Evolutionary conservation across 2,113 vertebrate genomes (phyloP), one percentile per base, ranked within the genome.

Genomic region (Seriola aureovittata): DNA sequence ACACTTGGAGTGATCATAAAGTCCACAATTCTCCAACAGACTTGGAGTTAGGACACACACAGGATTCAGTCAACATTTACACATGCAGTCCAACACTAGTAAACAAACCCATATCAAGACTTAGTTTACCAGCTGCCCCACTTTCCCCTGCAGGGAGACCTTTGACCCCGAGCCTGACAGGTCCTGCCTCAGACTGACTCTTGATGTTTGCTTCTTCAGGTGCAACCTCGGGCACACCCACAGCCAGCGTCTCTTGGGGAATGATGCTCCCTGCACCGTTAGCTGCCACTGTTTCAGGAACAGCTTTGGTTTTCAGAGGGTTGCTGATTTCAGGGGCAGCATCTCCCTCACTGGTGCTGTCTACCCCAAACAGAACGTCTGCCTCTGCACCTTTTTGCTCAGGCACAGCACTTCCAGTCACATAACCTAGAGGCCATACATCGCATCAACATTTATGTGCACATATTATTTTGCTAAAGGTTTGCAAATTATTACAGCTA

Each of bases 341-440:
- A 0, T 60, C 67, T 69, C 66, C 81, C 10, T 87, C 85, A 67
- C 57, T 5, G 14, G 60, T 38, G 46, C 75, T 58, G n/a, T 84
- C 81, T 63, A 69, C 4, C 63, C 69, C 84, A 54, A 85, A 71
- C 75, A 75, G 17, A 81, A 67, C 50, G 10, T 90, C 88, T 57
- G 78, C 44, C 71, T 78, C 87, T 73, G 85, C 25, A 57, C 58
- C 59, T 72, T 78, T 91, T 69, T 89, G 83, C 64, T 85, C 85
- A 81, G 82, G 88, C 57, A 80, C 77, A 63, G 80, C 82, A 67
- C 72, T 82, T 55, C 88, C 92, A 69, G 91, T 91, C 78, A 92
- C 70, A 89, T 88, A 92, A 91, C 89, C 88, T 94, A 58, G 9
- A 88, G 88, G 82, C 68, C 89, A 91, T 44, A 92, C 50, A 78